Evolutionary conservation across 2,888 invertebrate species (phyloP).

Genomic region (Pyralis farinalis): DNA sequence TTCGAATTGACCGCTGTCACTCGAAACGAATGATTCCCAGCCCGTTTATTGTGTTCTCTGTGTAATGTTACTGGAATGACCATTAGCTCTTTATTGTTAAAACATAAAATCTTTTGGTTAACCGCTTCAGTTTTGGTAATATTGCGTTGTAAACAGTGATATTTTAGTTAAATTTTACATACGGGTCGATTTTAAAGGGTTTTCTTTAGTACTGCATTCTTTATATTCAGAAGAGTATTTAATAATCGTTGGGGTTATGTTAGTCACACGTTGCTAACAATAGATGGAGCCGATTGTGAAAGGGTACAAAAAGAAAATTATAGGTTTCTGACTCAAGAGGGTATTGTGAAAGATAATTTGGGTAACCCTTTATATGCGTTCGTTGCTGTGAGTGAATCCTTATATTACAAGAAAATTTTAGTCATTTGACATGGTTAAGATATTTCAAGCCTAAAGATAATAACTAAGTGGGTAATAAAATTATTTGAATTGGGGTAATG

Average conservation of each 20-base stretch:
- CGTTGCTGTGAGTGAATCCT: background rate
- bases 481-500: too few relatives aligned
- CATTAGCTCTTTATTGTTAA: conserved; percentile 7
- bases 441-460: too few relatives aligned
- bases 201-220: background rate
- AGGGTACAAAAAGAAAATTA: conserved; percentile 60
- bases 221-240: background rate
- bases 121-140: conserved; percentile 4
- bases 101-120: conserved; percentile 8
- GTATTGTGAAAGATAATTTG: conserved; percentile 63
- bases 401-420: too few relatives aligned
- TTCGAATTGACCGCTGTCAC: conserved; percentile 1
- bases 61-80: background rate
- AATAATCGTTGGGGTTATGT: conserved; percentile 34
- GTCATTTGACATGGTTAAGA: too few relatives aligned
- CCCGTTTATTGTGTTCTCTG: background rate
- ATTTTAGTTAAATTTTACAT: conserved; percentile 1
- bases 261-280: conserved; percentile 25
- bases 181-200: background rate
- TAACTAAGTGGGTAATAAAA: too few relatives aligned
- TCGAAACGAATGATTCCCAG: background rate
- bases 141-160: conserved; percentile 3
- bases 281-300: conserved; percentile 36
- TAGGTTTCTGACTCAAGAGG: conserved; percentile 37
- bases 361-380: conserved; percentile 46